These are phyloP conservation scores for Lypha dubia DNA, from an alignment of 2,888 invertebrate species.

Conservation along the genomic window DNA sequence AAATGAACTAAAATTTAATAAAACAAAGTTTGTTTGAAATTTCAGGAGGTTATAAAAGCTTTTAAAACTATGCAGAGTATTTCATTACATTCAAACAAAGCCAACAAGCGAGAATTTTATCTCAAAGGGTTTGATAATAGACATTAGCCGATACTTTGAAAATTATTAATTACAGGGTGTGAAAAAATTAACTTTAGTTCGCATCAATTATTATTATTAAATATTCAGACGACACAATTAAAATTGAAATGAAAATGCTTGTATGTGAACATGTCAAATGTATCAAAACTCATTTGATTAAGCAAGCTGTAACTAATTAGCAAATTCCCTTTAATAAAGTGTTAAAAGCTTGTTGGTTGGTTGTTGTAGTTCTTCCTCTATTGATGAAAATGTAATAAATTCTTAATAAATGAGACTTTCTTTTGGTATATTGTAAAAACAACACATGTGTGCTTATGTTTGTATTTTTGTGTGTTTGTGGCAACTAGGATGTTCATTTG, in stretches of 20 bases:
- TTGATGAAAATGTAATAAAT: conserved; percentile 18
- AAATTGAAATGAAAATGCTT: conserved; percentile 8
- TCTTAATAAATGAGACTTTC: conserved; percentile 61
- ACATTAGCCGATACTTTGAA: background rate
- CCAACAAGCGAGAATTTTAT: background rate
- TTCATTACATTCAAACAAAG: conserved; percentile 4
- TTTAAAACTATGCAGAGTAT: background rate
- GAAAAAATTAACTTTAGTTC: background rate
- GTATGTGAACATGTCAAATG: conserved; percentile 1
- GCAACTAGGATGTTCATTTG: too few relatives aligned
- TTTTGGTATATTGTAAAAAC: conserved; percentile 23
- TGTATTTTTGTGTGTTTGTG: too few relatives aligned
- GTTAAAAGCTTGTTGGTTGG: conserved; percentile 7
- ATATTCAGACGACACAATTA: background rate
- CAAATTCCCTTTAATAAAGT: conserved; percentile 9
- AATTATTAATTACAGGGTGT: background rate
- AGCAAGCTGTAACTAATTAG: conserved; percentile 11
- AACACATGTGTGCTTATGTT: too few relatives aligned
- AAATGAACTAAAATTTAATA: too few relatives aligned
- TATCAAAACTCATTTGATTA: background rate
- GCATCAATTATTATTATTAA: conserved; percentile 2
- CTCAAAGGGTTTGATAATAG: conserved; percentile 2
- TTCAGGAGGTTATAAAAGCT: background rate
- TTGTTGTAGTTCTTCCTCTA: background rate
- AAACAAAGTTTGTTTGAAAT: too few relatives aligned